Percentiles rank a stretch among this genome's conserved stretches.
phyloP scores from a whole-genome alignment of 2,113 vertebrate species.

The Diadophis punctatus region DNA sequence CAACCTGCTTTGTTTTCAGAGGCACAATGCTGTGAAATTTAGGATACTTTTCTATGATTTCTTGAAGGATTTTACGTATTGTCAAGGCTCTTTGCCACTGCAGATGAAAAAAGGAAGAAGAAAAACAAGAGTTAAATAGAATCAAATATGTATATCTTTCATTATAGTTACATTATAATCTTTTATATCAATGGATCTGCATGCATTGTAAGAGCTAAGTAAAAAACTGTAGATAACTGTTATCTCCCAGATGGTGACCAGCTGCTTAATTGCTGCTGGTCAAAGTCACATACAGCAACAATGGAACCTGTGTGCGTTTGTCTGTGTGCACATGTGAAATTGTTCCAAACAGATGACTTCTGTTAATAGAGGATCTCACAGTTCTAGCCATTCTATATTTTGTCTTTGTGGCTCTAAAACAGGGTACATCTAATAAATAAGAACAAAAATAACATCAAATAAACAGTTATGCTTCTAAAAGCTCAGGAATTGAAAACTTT shows the following conservation, averaged over 20 bases:
- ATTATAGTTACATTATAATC: neutral
- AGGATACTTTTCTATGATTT: constrained; percentile 84
- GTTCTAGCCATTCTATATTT: neutral
- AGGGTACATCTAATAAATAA: neutral
- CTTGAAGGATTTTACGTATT: constrained; percentile 86
- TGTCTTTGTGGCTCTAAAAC: neutral
- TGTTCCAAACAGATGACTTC: neutral
- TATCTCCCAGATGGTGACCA: neutral
- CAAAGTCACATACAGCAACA: neutral
- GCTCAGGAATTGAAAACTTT: neutral
- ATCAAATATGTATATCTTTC: neutral
- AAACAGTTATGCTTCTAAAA: neutral
- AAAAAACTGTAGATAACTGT: neutral
- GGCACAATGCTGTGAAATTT: constrained; percentile 82
- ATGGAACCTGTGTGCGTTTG: neutral
- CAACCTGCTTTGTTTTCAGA: constrained; percentile 89
- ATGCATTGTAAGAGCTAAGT: neutral
- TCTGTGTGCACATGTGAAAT: neutral
- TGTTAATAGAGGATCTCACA: neutral
- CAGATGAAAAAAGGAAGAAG: constrained; percentile 13
- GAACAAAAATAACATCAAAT: neutral
- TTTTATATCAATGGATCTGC: neutral
- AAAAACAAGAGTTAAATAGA: constrained; percentile 12
- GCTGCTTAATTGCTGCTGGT: neutral
- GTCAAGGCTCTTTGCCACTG: constrained; percentile 94